phyloP scores from a whole-genome alignment of 2,113 vertebrate species.

The Rostratula benghalensis region DNA sequence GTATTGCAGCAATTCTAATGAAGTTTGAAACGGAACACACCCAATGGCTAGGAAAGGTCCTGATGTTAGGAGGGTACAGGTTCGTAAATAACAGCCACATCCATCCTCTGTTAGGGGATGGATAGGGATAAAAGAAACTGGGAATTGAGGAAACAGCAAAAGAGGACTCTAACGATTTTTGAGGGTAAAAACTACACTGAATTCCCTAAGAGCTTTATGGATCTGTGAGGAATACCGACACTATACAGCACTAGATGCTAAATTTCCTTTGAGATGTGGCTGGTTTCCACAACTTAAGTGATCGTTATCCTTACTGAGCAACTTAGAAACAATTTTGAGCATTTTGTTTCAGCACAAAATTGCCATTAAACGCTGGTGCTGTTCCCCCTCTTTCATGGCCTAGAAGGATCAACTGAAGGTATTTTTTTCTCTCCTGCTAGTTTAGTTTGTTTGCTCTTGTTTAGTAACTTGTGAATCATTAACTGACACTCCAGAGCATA shows the following conservation, averaged over 20 bases:
- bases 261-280: not conserved
- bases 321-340: not conserved
- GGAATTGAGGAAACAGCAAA: not conserved
- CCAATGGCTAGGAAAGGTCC: not conserved
- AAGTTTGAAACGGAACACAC: not conserved
- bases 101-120: not conserved
- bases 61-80: not conserved
- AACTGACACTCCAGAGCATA: slow-evolving; percentile 66
- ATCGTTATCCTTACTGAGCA: not conserved
- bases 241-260: not conserved
- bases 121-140: not conserved
- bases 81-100: not conserved
- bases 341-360: not conserved
- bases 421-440: slow-evolving; percentile 5
- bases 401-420: slow-evolving; percentile 14
- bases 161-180: not conserved
- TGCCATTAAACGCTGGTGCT: not conserved
- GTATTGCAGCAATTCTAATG: not conserved
- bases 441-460: slow-evolving; percentile 59
- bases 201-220: not conserved
- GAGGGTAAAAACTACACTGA: not conserved
- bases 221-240: not conserved
- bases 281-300: not conserved
- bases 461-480: slow-evolving; percentile 70
- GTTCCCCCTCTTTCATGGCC: not conserved